Evolutionary conservation across 2,888 invertebrate genomes (phyloP).

Genomic region (Dorcus hopei): DNA sequence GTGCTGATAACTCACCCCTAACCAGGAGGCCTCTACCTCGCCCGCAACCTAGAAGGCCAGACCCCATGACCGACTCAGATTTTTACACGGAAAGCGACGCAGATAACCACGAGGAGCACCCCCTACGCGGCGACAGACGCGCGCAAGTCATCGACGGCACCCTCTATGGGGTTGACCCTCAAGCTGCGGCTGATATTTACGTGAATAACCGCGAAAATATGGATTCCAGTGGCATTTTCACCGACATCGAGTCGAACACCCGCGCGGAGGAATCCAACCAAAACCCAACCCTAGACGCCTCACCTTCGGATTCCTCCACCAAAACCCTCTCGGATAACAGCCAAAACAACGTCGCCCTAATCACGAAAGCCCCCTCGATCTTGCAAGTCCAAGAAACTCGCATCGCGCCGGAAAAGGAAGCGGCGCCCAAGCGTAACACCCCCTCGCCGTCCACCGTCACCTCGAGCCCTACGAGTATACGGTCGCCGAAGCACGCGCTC

Average conservation of each 20-base stretch:
- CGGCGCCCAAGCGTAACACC: conserved; percentile 38
- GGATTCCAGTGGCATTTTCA: conserved; percentile 88
- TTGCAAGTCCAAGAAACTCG: conserved; percentile 9
- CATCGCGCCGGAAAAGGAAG: conserved; percentile 20
- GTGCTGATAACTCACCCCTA: conserved; percentile 70
- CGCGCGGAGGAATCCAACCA: conserved; percentile 45
- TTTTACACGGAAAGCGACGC: conserved; percentile 90
- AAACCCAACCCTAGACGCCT: conserved; percentile 50
- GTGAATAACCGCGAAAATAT: conserved; percentile 67
- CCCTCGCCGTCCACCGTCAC: conserved; percentile 36
- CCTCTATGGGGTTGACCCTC: conserved; percentile 70
- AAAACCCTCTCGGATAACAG: conserved; percentile 57
- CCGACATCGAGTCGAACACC: conserved; percentile 77
- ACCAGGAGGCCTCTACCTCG: conserved; percentile 52
- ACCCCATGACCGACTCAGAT: conserved; percentile 89
- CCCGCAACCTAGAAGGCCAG: conserved; percentile 63
- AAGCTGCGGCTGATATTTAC: conserved; percentile 52
- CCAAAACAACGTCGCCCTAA: conserved; percentile 39
- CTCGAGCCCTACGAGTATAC: conserved; percentile 39
- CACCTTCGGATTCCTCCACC: conserved; percentile 60
- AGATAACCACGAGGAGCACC: conserved; percentile 75
- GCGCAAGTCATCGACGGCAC: conserved; percentile 88
- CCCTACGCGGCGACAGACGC: conserved; percentile 65
- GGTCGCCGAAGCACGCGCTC: conserved; percentile 35
- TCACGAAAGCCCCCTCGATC: conserved; percentile 20